Evolutionary conservation across 2,113 vertebrate species (phyloP).

Genomic region (Lanius ludovicianus): DNA sequence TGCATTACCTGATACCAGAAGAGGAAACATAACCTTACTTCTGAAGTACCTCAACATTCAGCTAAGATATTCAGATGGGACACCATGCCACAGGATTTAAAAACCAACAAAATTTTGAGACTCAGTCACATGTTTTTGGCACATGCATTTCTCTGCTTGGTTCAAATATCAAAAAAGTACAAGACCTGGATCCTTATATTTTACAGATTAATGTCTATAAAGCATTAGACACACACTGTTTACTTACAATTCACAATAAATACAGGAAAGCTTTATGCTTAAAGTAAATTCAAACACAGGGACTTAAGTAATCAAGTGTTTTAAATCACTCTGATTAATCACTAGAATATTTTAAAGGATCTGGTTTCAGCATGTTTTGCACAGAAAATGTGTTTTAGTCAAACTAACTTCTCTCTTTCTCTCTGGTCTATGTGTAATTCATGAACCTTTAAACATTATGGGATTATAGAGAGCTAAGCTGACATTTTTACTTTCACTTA

Average conservation of each 20-base stretch:
- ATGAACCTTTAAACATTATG: constrained; percentile 74
- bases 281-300: constrained; percentile 61
- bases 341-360: constrained; percentile 68
- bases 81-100: background rate
- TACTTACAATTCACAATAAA: constrained; percentile 62
- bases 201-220: constrained; percentile 45
- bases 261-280: constrained; percentile 36
- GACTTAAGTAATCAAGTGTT: constrained; percentile 65
- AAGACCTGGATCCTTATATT: background rate
- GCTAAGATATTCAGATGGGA: background rate
- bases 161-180: background rate
- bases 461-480: constrained; percentile 72
- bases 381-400: constrained; percentile 65
- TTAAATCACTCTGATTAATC: constrained; percentile 75
- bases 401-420: constrained; percentile 63
- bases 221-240: constrained; percentile 51
- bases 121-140: background rate
- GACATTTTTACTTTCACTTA: constrained; percentile 78
- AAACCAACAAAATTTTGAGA: background rate
- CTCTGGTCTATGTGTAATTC: constrained; percentile 75
- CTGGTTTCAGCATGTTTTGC: constrained; percentile 64
- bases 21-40: background rate
- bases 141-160: background rate
- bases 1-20: background rate
- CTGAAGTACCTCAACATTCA: background rate